Evolutionary conservation across 2,888 invertebrate genomes (phyloP).

Genomic region (Sphaerophoria taeniata): DNA sequence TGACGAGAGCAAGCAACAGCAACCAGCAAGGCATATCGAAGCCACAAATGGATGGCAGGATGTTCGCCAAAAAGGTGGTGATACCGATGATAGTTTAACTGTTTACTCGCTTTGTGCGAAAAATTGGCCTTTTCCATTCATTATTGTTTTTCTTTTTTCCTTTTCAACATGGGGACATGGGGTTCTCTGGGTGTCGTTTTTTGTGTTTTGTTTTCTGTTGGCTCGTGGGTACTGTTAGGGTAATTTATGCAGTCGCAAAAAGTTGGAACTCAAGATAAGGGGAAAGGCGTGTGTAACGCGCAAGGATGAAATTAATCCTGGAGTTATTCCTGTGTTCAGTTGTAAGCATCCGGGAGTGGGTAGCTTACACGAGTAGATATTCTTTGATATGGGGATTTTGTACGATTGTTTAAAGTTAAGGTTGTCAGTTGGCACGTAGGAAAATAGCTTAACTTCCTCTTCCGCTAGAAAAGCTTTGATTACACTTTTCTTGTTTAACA

Average conservation of each 20-base stretch:
- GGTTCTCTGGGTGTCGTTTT: background rate
- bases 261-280: background rate
- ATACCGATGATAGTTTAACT: slow-evolving; percentile 19
- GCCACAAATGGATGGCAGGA: slow-evolving; percentile 26
- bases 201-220: background rate
- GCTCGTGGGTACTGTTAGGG: background rate
- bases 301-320: no score
- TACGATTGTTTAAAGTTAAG: no score
- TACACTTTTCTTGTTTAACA: no score
- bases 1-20: background rate
- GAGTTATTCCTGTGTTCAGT: no score
- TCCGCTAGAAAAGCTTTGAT: no score
- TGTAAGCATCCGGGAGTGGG: no score
- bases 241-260: slow-evolving; percentile 8
- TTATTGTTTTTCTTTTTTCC: background rate
- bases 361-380: no score
- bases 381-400: no score
- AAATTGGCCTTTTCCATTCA: slow-evolving; percentile 34
- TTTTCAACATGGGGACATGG: background rate
- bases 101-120: slow-evolving; percentile 27
- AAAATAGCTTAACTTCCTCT: no score
- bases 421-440: no score
- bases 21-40: background rate
- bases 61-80: slow-evolving; percentile 13
- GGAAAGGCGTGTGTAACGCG: background rate